Base-by-base conservation (phyloP, 1,140 invertebrate genomes). In the Platyura marginata region DNA sequence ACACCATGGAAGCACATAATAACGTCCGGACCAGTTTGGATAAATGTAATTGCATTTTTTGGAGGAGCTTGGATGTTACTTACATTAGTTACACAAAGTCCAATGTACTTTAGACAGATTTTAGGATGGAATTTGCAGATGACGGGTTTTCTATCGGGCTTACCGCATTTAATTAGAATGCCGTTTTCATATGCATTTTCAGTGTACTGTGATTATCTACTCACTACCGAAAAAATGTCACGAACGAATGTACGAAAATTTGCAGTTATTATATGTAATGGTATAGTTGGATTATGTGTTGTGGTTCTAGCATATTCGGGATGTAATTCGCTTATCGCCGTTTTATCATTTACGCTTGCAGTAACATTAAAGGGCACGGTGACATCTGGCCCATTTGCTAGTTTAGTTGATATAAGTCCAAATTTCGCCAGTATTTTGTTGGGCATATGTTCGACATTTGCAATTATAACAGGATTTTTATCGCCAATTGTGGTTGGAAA, bases 21-120 rank as follows among this genome's bases (percentile, higher is more conserved):
- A 1, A 76, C 67, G 1, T 87, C 83, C 1, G 46, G 64, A 2
- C 75, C 85, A 0, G 69, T 92, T 2, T 89, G 81, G 81, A 73
- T 85, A 19, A 75, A 81, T 40, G 69, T 80, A 36, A 52, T 79
- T 1, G 73, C 77, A 1, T 81, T 92, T 54, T 81, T n/a, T n/a
- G n/a, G n/a, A n/a, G n/a, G n/a, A n/a, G n/a, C n/a, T 13, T 94
- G 86, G 85, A 82, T 82, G 2, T 13, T 36, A 18, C 15, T 36
- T 18, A 36, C 34, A 36, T 6, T 36, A 40, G 74, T 91, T 55
- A 86, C 82, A 1, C 77, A 86, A 50, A 67, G 85, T 0, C 90
- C 90, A 0, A 82, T 78, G 1, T 94, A 90, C 55, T 77, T 94
- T 53, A 79, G 77, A 44, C 73, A 80, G 48, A 75, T 91, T 25